These are phyloP conservation scores for Gallinago solitaria DNA, from an alignment of 2,797 vertebrate species.

Conservation along the genomic window DNA sequence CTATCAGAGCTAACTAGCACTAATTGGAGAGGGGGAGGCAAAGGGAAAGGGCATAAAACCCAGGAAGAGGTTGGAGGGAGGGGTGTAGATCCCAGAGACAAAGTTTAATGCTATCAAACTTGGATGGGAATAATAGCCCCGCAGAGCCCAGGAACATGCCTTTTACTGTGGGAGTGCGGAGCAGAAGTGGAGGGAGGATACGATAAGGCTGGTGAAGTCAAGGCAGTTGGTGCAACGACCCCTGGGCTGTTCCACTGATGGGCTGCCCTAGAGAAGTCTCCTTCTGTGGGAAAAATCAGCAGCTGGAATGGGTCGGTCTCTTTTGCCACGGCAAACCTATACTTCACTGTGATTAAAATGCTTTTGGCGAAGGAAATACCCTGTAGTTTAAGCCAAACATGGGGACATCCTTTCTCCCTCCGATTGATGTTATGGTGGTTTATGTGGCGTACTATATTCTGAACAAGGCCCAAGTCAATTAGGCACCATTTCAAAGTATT, in stretches of 20 bases:
- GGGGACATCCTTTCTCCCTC: slow-evolving; percentile 48
- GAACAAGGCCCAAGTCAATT: slow-evolving; percentile 58
- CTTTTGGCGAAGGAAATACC: slow-evolving; percentile 65
- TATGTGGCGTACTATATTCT: slow-evolving; percentile 41
- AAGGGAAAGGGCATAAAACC: slow-evolving; percentile 1
- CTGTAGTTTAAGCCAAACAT: slow-evolving; percentile 20
- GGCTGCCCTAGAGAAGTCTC: background rate
- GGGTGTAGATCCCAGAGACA: background rate
- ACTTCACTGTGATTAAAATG: slow-evolving; percentile 59
- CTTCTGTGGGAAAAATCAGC: slow-evolving; percentile 67
- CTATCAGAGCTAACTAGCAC: background rate
- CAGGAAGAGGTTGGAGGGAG: background rate
- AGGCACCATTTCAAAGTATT: slow-evolving; percentile 49
- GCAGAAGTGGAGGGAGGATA: background rate
- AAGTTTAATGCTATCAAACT: background rate
- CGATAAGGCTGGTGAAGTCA: background rate
- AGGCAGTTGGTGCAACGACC: background rate
- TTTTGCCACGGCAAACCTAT: slow-evolving; percentile 46
- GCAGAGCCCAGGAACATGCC: background rate
- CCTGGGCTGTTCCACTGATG: background rate
- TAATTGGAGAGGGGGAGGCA: background rate
- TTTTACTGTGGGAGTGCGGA: background rate
- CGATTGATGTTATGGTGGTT: slow-evolving; percentile 61
- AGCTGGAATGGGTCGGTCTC: background rate
- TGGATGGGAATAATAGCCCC: background rate